Base-by-base conservation (phyloP, 2,113 vertebrate species). In the Panurus biarmicus region DNA sequence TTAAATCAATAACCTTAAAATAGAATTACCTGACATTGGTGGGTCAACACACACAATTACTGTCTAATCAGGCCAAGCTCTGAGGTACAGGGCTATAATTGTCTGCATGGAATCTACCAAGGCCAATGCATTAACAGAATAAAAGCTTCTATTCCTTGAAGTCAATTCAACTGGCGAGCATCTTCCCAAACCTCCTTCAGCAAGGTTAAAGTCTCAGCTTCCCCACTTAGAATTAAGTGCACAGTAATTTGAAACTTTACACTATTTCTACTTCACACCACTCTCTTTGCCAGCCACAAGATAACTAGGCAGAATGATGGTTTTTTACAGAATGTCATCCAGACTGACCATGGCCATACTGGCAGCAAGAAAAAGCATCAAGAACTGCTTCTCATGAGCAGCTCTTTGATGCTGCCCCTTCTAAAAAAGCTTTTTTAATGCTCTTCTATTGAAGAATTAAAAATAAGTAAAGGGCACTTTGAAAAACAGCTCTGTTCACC, bases 401-500 rank as follows among this genome's bases (percentile, higher is more conserved):
- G 93, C 50, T 36, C 60, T 47, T 86, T 56, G 67, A 74, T 80
- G 67, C 94, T 67, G 48, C 78, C 47, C 8, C 23, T 72, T 31
- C 65, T 21, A 56, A 66, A 47, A 79, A 93, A 81, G 3, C 1
- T n/a, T 40, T 50, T 71, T n/a, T 50, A 48, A 57, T 54, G 54
- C 33, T 80, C 69, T 93, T n/a, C 19, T 15, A 79, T 50, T 62
- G 57, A 87, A 88, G 90, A 91, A 42, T 47, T 33, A 57, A 86
- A 94, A 95, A 71, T 53, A 87, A 78, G 31, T 60, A 26, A 89
- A 67, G 45, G 21, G 75, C 87, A 95, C n/a, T 89, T 45, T 45
- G 56, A 95, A 81, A 94, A 92, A 86, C 87, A 26, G 12, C 69
- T 95, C 60, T 93, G 67, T 98, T 98, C 86, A 99, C 99, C 98